Evolutionary conservation across 1,140 invertebrate species (phyloP).

Genomic region (Hyles euphorbiae): DNA sequence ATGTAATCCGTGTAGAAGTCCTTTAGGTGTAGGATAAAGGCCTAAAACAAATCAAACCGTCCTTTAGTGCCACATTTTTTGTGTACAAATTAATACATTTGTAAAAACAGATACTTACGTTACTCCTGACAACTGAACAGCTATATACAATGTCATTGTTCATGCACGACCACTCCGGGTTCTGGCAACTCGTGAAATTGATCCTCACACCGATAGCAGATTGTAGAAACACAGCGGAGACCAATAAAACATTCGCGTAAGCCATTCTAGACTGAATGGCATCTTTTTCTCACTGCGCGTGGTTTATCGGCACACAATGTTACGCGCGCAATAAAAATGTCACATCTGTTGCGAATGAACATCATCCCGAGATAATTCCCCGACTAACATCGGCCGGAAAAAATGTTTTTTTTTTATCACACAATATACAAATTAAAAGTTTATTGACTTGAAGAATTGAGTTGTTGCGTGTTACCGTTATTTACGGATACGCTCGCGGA

Average conservation of each 20-base stretch:
- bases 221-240: conserved; percentile 13
- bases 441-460: conserved; percentile 34
- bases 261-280: conserved; percentile 26
- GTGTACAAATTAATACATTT: no score
- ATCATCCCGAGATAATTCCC: conserved; percentile 52
- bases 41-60: conserved; percentile 59
- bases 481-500: neutral
- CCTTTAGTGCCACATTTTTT: neutral
- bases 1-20: conserved; percentile 66
- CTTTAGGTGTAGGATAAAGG: conserved; percentile 65
- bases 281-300: conserved; percentile 20
- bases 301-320: conserved; percentile 25
- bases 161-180: conserved; percentile 53
- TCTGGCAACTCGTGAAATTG: conserved; percentile 60
- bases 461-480: neutral
- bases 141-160: conserved; percentile 56
- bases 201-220: conserved; percentile 33
- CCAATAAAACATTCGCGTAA: conserved; percentile 20
- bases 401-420: conserved; percentile 36
- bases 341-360: conserved; percentile 31
- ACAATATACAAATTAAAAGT: conserved; percentile 31
- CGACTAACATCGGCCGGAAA: conserved; percentile 31
- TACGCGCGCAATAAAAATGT: conserved; percentile 36
- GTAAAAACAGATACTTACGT: conserved; percentile 39
- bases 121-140: conserved; percentile 35